These are phyloP conservation scores for Odontesthes bonariensis DNA, from an alignment of 2,113 vertebrate genomes.

Conservation along the genomic window DNA sequence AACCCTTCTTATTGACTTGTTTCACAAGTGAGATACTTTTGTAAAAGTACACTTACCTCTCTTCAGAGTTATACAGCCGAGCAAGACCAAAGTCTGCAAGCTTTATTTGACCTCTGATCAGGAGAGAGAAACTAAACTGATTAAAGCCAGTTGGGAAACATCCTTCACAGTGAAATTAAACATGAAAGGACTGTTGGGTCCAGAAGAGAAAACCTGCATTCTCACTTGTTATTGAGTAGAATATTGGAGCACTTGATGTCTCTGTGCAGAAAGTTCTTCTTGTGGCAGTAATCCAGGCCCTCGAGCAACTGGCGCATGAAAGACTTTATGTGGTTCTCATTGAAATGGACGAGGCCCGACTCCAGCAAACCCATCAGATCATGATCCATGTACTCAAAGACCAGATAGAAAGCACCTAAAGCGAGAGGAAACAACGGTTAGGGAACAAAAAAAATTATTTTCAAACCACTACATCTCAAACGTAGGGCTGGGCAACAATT, in stretches of 20 bases:
- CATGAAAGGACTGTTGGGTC: background rate
- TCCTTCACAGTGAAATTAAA: background rate
- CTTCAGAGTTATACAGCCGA: conserved; percentile 97
- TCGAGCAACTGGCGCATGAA: conserved; percentile 99
- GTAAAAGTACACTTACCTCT: conserved; percentile 85
- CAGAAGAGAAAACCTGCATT: background rate
- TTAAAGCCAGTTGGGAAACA: background rate
- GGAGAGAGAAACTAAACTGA: background rate
- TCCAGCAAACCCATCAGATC: conserved; percentile 98
- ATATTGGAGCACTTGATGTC: conserved; percentile 99
- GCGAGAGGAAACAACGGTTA: conserved; percentile 2
- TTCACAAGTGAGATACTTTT: background rate
- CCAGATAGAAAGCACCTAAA: conserved; percentile 96
- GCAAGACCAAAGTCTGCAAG: conserved; percentile 97
- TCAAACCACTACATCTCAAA: background rate
- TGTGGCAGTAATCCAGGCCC: conserved; percentile 98
- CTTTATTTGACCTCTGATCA: conserved; percentile 94
- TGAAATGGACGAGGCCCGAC: conserved; percentile 97
- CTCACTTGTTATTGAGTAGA: conserved; percentile 95
- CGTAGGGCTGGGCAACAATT: too few species aligned
- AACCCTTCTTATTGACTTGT: background rate
- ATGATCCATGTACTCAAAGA: conserved; percentile 99
- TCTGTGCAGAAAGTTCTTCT: conserved; percentile 98
- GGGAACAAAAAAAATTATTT: too few species aligned
- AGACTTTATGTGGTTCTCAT: conserved; percentile 97